phyloP scores from a whole-genome alignment of 2,888 invertebrate genomes.

The Cryptocephalus primarius region DNA sequence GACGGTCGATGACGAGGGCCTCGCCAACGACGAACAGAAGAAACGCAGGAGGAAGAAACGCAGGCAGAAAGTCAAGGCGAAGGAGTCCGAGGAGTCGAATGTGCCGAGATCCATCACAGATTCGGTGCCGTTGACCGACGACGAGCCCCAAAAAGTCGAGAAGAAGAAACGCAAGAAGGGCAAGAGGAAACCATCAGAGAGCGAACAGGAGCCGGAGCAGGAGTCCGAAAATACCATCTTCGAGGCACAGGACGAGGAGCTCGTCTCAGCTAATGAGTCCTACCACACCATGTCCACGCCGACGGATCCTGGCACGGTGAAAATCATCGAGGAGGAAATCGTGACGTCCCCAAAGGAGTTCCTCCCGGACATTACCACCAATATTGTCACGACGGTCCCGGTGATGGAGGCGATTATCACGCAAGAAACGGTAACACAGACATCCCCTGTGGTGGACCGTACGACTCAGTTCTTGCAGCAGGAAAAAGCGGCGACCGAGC shows the following conservation, averaged over 20 bases:
- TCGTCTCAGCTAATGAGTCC: constrained; percentile 46
- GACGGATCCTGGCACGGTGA: constrained; percentile 49
- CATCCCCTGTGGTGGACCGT: constrained; percentile 42
- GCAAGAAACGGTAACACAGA: constrained; percentile 47
- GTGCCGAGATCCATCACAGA: constrained; percentile 40
- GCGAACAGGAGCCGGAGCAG: constrained; percentile 32
- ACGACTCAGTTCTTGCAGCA: constrained; percentile 23
- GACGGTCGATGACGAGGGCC: constrained; percentile 47
- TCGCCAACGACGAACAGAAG: constrained; percentile 38
- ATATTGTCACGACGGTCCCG: constrained; percentile 43
- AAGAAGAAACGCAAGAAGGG: constrained; percentile 31
- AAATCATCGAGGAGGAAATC: constrained; percentile 55
- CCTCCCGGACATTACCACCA: constrained; percentile 40
- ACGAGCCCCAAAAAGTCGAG: constrained; percentile 22
- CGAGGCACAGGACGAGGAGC: constrained; percentile 40
- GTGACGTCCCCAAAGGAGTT: constrained; percentile 46
- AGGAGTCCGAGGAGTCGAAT: constrained; percentile 39
- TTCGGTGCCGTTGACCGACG: constrained; percentile 34
- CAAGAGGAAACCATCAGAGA: constrained; percentile 29
- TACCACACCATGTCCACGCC: constrained; percentile 48
- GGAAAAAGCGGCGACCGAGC: constrained; percentile 27
- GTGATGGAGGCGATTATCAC: constrained; percentile 48
- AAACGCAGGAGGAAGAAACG: constrained; percentile 35
- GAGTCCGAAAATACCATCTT: constrained; percentile 24
- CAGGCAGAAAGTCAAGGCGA: constrained; percentile 41